Base-by-base conservation (phyloP, 1,140 invertebrate species). In the Drosophila guanche region DNA sequence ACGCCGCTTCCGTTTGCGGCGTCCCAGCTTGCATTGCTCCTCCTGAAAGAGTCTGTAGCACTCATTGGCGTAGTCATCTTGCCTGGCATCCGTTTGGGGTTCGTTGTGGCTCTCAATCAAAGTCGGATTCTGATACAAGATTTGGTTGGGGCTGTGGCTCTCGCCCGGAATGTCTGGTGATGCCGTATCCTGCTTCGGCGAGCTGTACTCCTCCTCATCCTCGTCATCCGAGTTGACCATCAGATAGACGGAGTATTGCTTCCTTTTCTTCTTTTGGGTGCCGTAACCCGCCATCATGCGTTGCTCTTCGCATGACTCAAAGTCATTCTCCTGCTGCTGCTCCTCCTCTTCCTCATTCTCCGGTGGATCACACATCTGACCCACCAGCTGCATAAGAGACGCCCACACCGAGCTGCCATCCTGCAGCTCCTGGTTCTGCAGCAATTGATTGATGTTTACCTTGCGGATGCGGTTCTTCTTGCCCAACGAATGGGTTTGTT, bases 201-300 rank as follows among this genome's bases (percentile, higher is more conserved):
- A 4, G 33, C 33, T 37, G 10, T 37, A 10, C 10, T 53, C n/a
- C 5, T 50, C 76, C 1, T 62, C 59, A 20, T 61, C 45, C 4
- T 80, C 76, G 2, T 76, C 79, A 2, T 83, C 79, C 5, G 80
- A 73, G 8, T 41, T 55, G 2, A 80, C 72, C 72, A 76, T 48
- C 0, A 84, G 3, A 22, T 84, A 84, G 3, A 86, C 46, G 5
- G 80, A 63, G 6, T 69, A 86, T 16, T 80, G 47, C 6, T 80
- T 84, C 4, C 10, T 12, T 37, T 12, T 37, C 33, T 10, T 12
- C 1, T 37, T 37, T 10, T 25, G 60, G 1, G 29, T 0, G 1
- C 80, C 80, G 0, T n/a, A 48, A 14, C 71, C 71, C 16, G 50
- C 71, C 2, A 7, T 60, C 6, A 79, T 8, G 4, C 76, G 53